A percentile compares a stretch with the other conserved stretches of the same genome.
These are phyloP conservation scores for Brachirus orientalis DNA, from an alignment of 2,113 vertebrate species.

Conservation along the genomic window DNA sequence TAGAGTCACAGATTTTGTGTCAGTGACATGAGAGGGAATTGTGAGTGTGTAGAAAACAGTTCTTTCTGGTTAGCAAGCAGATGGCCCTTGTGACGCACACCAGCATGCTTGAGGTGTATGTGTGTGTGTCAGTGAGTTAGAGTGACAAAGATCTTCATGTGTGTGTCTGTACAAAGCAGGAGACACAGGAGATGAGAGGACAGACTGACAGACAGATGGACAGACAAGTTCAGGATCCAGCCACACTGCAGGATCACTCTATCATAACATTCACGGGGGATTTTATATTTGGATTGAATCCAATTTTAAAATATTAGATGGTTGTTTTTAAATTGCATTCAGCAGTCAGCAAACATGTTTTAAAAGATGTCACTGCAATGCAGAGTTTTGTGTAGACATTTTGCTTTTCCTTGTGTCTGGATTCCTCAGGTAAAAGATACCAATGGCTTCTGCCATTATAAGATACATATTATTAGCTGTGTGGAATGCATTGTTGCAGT, in stretches of 20 bases:
- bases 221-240: slow-evolving; percentile 68
- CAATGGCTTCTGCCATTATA: too few relatives aligned
- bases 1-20: slow-evolving; percentile 21
- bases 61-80: slow-evolving; percentile 69
- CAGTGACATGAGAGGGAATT: slow-evolving; percentile 23
- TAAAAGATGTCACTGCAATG: too few relatives aligned
- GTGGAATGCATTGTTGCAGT: too few relatives aligned
- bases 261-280: slow-evolving; percentile 57
- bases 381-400: too few relatives aligned
- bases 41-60: slow-evolving; percentile 58
- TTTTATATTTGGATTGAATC: too few relatives aligned
- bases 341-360: too few relatives aligned
- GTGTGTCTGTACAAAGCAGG: slow-evolving; percentile 20
- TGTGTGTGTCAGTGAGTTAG: slow-evolving; percentile 31
- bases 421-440: too few relatives aligned
- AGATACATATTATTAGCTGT: too few relatives aligned
- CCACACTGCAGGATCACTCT: slow-evolving; percentile 61
- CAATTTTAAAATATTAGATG: too few relatives aligned
- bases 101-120: slow-evolving; percentile 58
- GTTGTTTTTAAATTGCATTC: too few relatives aligned
- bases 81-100: slow-evolving; percentile 76
- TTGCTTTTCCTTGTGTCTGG: too few relatives aligned
- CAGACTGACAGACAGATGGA: slow-evolving; percentile 81
- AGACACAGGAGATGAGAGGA: slow-evolving; percentile 64
- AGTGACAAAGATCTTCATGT: neutral